Evolutionary conservation across 2,113 vertebrate genomes (phyloP), one percentile per base, ranked within the genome.

Genomic region (Neodon shergylaensis): DNA sequence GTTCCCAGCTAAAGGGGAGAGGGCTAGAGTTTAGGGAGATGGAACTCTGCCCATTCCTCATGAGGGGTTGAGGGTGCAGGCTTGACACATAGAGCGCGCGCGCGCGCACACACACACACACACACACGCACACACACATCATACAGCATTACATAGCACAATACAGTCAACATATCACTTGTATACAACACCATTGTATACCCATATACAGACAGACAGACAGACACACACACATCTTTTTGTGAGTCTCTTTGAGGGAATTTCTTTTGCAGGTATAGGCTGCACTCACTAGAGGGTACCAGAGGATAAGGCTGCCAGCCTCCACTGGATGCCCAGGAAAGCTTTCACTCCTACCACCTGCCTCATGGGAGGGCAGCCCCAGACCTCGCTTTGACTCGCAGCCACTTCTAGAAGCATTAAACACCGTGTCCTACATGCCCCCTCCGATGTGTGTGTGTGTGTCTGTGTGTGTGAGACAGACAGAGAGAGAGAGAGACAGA

Each of bases 251-350:
- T 61, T 90, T 72, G 58, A 26, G 91, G 44, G 94, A 92, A 79
- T 94, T 61, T 95, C 65, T 73, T 81, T 9, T 3, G 31, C 7
- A 68, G 47, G 28, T 17, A 8, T 39, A 36, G n/a, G 21, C 70
- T 49, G 52, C 22, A 14, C n/a, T 84, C 88, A 74, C 85, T 63
- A 91, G 95, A 77, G 63, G 86, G 73, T 65, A 65, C 39, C 91
- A 92, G 58, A 83, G 70, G 76, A 70, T 65, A 54, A 21, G 22
- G 28, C 52, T 44, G 2, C n/a, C 31, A 0, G 9, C n/a, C 66
- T 31, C 22, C 66, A 33, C 24, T 13, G 12, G 12, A 66, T 8
- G 39, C 81, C 52, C 44, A 52, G 47, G 22, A 42, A 72, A 21
- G 8, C 58, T 12, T 22, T 54, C 21, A 12, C 33, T 72, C 31